Evolutionary conservation across 2,113 vertebrate genomes (phyloP), one percentile per base, ranked within the genome.

Genomic region (Xiphorhynchus elegans): DNA sequence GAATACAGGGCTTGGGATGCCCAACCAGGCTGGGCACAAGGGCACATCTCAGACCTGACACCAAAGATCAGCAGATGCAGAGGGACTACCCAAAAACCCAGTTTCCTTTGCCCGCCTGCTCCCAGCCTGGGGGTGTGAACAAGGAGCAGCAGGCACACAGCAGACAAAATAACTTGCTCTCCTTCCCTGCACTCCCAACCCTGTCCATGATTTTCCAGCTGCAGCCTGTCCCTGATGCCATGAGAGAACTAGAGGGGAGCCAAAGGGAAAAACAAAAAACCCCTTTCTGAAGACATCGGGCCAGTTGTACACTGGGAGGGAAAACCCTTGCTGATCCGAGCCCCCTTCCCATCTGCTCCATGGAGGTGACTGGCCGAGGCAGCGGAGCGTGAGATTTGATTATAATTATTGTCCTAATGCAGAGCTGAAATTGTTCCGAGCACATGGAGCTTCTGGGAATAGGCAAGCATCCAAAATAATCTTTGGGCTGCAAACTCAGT

Each of bases 401-500:
- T 95, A 89, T 35, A 90, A 95, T 93, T 95, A 95, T 89, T 94
- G 91, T 94, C 92, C 93, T 89, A 96, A 90, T 3, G 1, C 88
- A 67, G 92, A 95, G 90, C 86, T 95, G 92, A 95, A 95, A 97
- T 84, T 86, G 94, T 90, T 95, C 76, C 0, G 63, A 92, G 84
- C 76, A 94, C 7, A 4, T 26, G 8, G 91, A 94, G 84, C 95
- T 96, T 96, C 94, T 96, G 94, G 96, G 95, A 94, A 82, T 26
- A 95, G 95, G 96, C 95, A 96, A 46, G 50, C 94, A 67, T 95
- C 96, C 96, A 97, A 97, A 93, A 95, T n/a, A 79, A 97, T 89
- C 91, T 95, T 68, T 94, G 93, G 95, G 79, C 84, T 76, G 81
- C 84, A 83, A 93, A 94, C 78, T 77, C 95, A 26, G 62, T 47